Conservation (phyloP, 2,797 vertebrate genomes). For the Sphenopsis melanotis region DNA sequence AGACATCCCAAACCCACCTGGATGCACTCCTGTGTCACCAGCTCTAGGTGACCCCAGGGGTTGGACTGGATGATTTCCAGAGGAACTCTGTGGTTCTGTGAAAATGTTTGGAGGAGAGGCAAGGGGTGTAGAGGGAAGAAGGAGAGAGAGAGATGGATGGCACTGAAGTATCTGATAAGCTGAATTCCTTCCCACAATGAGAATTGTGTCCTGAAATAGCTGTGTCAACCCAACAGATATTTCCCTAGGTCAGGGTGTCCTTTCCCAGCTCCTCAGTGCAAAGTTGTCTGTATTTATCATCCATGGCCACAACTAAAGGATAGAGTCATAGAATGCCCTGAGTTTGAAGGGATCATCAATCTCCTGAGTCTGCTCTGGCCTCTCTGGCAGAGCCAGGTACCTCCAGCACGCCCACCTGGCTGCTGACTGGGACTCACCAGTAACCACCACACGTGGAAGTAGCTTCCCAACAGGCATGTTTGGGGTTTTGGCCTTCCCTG, state of each 20-base stretch:
- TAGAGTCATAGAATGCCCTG: background rate
- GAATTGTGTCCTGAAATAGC: background rate
- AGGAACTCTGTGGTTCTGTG: background rate
- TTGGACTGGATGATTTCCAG: background rate
- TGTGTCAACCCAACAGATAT: background rate
- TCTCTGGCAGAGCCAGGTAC: background rate
- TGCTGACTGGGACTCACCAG: background rate
- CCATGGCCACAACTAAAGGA: background rate
- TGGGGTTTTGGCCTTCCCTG: background rate
- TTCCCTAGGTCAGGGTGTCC: background rate
- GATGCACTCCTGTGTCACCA: background rate
- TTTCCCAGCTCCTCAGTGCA: background rate
- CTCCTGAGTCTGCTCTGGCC: background rate
- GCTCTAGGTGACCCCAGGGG: background rate
- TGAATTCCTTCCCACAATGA: background rate
- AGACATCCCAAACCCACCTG: background rate
- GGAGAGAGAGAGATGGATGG: background rate
- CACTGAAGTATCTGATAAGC: background rate
- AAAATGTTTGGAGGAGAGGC: background rate
- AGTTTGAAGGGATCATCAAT: background rate
- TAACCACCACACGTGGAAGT: fast-evolving
- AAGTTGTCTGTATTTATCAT: background rate
- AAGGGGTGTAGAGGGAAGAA: background rate
- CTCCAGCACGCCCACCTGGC: background rate
- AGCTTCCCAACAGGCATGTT: background rate